These are phyloP conservation scores for Lontra canadensis DNA, from an alignment of 2,113 vertebrate species.

Conservation along the genomic window DNA sequence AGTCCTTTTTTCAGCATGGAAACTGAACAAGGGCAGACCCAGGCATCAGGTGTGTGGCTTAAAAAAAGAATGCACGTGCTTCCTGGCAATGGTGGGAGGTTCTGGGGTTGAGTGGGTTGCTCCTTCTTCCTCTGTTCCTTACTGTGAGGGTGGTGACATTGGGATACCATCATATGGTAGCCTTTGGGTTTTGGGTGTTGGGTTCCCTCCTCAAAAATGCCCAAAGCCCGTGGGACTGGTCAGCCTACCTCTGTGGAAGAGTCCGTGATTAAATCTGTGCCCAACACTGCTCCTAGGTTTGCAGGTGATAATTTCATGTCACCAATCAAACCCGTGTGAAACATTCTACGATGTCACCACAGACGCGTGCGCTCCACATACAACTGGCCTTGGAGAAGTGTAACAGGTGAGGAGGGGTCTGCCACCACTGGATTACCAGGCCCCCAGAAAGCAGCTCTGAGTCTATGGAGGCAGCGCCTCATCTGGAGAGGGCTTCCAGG, in stretches of 20 bases:
- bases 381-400: background rate
- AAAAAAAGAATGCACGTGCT: background rate
- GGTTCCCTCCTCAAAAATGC: background rate
- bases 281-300: background rate
- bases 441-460: background rate
- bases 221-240: background rate
- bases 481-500: fast-evolving
- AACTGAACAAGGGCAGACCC: slow-evolving; percentile 75
- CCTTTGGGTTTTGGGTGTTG: background rate
- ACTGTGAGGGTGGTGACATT: background rate
- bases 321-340: background rate
- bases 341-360: background rate
- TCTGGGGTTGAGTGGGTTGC: fast-evolving
- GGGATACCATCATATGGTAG: background rate
- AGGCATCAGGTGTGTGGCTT: background rate
- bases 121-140: background rate
- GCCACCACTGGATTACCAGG: background rate
- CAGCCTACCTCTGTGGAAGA: background rate
- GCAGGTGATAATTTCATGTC: background rate
- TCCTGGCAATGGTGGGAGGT: background rate
- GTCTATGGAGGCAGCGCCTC: fast-evolving
- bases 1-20: slow-evolving; percentile 80
- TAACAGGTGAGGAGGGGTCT: background rate
- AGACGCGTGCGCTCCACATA: background rate
- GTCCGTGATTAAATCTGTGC: background rate